Evolutionary conservation across 1,140 invertebrate species (phyloP), one percentile per base, ranked within the genome.

Genomic region (Zophobas atratus): DNA sequence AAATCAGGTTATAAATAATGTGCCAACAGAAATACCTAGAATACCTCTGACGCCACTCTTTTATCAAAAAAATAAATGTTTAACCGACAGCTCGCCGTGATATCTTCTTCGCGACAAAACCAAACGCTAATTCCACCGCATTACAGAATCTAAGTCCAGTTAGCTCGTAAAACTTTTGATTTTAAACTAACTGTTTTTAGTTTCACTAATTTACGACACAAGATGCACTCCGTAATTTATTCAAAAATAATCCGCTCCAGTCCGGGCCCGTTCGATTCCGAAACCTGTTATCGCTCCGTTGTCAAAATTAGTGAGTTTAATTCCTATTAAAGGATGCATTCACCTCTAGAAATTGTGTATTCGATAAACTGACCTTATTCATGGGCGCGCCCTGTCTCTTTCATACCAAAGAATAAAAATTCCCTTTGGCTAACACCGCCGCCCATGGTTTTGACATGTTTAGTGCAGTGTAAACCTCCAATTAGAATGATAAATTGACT

Each of bases 391-490:
- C 20, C 20, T 53, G 49, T 53, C 49, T 53, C 2, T 8, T 8
- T 60, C n/a, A 8, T 60, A 35, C 3, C 20, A 20, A 20, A 20
- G 20, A 20, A 20, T 6, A 60, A 35, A 35, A 60, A 60, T 38
- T 60, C 56, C 56, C 36, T 60, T 60, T 60, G 56, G 56, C 56
- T 60, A 60, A 60, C 56, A 39, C 56, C 56, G 36, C 56, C 56
- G 56, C 56, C 56, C 35, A 60, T 60, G 56, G 56, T 60, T 60
- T 39, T 60, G 56, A 60, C 56, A 60, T 60, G 56, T 60, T 60
- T 60, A 60, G 36, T 35, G 20, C 56, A n/a, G 34, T 39, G 5
- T 4, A 60, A 38, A 60, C 56, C 56, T 60, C 56, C 56, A 60
- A 60, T 60, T 60, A 60, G 34, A 57, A 57, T 57, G 55, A 57